Evolutionary conservation across 2,797 vertebrate genomes (phyloP).

Genomic region (Dromococcyx pavoninus): DNA sequence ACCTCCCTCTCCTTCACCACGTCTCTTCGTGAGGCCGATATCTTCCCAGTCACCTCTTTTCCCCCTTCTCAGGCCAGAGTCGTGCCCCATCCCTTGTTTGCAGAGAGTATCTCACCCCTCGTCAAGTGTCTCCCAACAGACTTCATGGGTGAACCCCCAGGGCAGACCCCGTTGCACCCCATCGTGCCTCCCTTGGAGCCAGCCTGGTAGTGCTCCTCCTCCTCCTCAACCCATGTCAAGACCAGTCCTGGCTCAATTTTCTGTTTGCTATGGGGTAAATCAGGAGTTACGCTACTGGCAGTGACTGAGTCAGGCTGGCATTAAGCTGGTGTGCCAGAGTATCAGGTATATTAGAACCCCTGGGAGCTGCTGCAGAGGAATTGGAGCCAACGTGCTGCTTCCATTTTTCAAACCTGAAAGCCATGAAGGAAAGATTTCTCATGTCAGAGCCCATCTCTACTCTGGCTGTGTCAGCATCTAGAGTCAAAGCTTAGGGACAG

Average conservation of each 20-base stretch:
- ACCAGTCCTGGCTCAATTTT: neutral
- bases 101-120: neutral
- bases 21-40: accelerated
- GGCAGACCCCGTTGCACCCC: neutral
- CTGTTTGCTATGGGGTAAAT: neutral
- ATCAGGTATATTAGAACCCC: neutral
- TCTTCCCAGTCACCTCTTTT: neutral
- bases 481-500: neutral
- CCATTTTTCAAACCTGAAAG: slow-evolving; percentile 2
- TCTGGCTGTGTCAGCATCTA: neutral
- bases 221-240: accelerated
- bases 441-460: neutral
- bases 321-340: accelerated
- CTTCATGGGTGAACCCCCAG: neutral
- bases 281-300: neutral
- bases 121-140: neutral
- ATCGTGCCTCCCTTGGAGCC: accelerated
- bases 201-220: neutral
- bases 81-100: neutral
- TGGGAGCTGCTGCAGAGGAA: neutral
- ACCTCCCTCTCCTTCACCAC: neutral
- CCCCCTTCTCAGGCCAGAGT: neutral
- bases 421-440: slow-evolving; percentile 16
- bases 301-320: accelerated
- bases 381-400: neutral